Conservation (phyloP, 2,888 invertebrate genomes). For the Polydrusus tereticollis region DNA sequence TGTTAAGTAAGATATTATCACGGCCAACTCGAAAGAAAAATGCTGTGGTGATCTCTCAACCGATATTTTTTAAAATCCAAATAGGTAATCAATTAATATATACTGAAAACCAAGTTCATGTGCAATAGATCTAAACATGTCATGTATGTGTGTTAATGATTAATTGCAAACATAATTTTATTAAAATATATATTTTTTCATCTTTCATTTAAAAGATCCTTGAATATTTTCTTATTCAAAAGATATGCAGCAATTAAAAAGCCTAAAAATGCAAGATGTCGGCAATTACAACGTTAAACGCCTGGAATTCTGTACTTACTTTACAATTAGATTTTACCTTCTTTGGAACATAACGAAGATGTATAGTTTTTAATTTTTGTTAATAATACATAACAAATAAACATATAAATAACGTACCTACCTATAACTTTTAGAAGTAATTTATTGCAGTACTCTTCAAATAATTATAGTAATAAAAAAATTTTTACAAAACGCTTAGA, state of each 20-base stretch:
- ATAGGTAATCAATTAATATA: too few relatives aligned
- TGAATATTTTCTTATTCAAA: not conserved
- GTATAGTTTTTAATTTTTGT: not conserved
- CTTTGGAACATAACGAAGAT: slow-evolving; percentile 2
- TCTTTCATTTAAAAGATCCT: not conserved
- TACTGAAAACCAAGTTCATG: too few relatives aligned
- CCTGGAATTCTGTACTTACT: not conserved
- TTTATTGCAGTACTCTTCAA: slow-evolving; percentile 12
- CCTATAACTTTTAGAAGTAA: slow-evolving; percentile 7
- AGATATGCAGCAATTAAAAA: not conserved
- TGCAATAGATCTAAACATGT: too few relatives aligned
- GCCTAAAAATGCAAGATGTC: not conserved
- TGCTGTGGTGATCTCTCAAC: too few relatives aligned
- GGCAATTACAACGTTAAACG: not conserved
- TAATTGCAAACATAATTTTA: too few relatives aligned
- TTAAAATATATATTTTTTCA: too few relatives aligned
- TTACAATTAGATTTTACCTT: not conserved
- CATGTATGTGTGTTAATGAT: too few relatives aligned
- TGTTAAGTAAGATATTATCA: too few relatives aligned
- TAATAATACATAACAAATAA: not conserved
- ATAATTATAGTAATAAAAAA: slow-evolving; percentile 19
- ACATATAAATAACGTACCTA: slow-evolving; percentile 1
- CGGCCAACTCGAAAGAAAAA: too few relatives aligned
- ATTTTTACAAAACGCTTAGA: slow-evolving; percentile 8
- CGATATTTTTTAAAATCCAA: too few relatives aligned